Percentiles rank a stretch among this genome's conserved stretches.
These are phyloP conservation scores for Tapera naevia DNA, from an alignment of 2,797 vertebrate genomes.

Conservation along the genomic window DNA sequence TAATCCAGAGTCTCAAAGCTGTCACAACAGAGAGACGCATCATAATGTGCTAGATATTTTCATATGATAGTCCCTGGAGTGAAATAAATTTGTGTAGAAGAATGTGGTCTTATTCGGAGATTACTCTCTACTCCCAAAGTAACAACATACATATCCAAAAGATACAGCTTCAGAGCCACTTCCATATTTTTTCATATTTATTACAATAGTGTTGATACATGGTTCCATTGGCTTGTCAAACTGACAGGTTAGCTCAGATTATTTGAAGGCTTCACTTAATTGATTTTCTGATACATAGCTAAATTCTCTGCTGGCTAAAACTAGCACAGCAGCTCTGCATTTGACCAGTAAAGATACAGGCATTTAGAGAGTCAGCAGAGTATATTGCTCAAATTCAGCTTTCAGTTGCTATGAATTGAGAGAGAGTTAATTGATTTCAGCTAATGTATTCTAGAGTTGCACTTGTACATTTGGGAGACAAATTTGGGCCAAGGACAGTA, in stretches of 20 bases:
- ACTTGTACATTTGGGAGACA: neutral
- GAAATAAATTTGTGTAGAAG: neutral
- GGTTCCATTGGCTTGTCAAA: neutral
- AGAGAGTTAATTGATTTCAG: conserved; percentile 47
- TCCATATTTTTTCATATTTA: neutral
- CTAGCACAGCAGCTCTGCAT: neutral
- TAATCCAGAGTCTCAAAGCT: neutral
- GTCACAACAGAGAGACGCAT: neutral
- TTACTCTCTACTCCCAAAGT: neutral
- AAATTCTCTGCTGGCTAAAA: neutral
- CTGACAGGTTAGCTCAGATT: neutral
- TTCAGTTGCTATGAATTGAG: conserved; percentile 15
- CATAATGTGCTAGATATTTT: neutral
- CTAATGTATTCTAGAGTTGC: conserved; percentile 14
- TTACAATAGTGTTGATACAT: neutral
- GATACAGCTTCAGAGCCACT: neutral
- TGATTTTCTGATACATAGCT: conserved; percentile 12
- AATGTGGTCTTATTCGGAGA: neutral
- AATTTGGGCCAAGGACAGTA: conserved; percentile 40
- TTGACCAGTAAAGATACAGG: neutral
- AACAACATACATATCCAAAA: neutral
- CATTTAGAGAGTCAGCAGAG: neutral
- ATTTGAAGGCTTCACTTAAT: neutral
- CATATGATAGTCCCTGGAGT: neutral
- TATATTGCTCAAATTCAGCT: conserved; percentile 30